phyloP scores from a whole-genome alignment of 2,888 invertebrate species.

The Dusona sp. region DNA sequence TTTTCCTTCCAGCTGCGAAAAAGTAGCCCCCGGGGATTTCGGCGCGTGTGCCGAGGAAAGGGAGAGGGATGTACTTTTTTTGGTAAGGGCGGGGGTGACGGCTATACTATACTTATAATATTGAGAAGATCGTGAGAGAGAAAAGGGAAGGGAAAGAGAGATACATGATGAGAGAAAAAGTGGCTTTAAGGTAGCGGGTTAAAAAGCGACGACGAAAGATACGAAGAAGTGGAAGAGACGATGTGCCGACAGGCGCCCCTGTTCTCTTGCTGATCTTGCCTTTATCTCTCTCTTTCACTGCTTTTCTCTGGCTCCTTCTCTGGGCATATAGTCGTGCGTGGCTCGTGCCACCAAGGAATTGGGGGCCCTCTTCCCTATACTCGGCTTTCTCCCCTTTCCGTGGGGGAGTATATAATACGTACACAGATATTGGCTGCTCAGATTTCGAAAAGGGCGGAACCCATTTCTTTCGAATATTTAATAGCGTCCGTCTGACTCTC shows the following conservation, averaged over 20 bases:
- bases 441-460: conserved; percentile 17
- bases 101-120: conserved; percentile 69
- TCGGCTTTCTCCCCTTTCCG: conserved; percentile 70
- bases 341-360: conserved; percentile 77
- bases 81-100: conserved; percentile 45
- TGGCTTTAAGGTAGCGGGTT: conserved; percentile 65
- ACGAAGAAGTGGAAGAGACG: conserved; percentile 63
- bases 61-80: conserved; percentile 57
- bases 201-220: conserved; percentile 56
- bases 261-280: conserved; percentile 55
- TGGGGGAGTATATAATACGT: conserved; percentile 72
- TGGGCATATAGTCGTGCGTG: conserved; percentile 60
- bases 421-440: conserved; percentile 6
- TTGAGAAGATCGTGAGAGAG: conserved; percentile 68
- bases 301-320: conserved; percentile 41
- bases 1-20: conserved; percentile 65
- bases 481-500: neutral
- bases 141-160: conserved; percentile 59
- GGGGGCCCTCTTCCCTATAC: conserved; percentile 59
- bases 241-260: conserved; percentile 72
- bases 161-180: conserved; percentile 52
- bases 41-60: conserved; percentile 56
- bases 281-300: conserved; percentile 55
- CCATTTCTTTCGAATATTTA: neutral
- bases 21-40: conserved; percentile 63